These are phyloP conservation scores for Vidua macroura DNA, from an alignment of 2,113 vertebrate genomes.

Conservation along the genomic window DNA sequence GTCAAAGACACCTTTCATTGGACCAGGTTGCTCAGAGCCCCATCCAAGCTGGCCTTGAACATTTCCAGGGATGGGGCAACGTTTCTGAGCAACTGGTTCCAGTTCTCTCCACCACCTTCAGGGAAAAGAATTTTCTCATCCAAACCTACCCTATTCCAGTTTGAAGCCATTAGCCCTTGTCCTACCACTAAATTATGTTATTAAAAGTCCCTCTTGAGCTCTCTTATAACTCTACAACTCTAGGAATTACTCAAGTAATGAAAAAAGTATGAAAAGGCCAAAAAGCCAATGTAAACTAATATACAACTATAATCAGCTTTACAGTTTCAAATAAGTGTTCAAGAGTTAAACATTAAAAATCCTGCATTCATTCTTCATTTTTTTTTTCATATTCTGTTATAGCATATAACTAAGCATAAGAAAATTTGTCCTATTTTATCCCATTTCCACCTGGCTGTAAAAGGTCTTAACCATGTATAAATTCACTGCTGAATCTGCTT, in stretches of 20 bases:
- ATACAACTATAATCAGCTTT: background rate
- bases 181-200: background rate
- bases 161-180: background rate
- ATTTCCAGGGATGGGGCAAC: background rate
- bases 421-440: background rate
- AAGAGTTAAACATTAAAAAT: background rate
- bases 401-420: background rate
- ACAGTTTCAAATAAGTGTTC: background rate
- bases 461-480: background rate
- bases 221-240: background rate
- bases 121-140: background rate
- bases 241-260: background rate
- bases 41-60: background rate
- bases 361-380: background rate
- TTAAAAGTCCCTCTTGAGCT: background rate
- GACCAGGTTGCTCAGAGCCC: background rate
- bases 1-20: background rate
- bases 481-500: background rate
- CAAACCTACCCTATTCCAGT: background rate
- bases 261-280: background rate
- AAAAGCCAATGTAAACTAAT: background rate
- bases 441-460: background rate
- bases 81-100: background rate
- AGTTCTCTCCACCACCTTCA: background rate
- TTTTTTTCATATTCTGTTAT: background rate